Conservation (phyloP, 2,797 vertebrate species). For the Myoxocephalus aenaeus region DNA sequence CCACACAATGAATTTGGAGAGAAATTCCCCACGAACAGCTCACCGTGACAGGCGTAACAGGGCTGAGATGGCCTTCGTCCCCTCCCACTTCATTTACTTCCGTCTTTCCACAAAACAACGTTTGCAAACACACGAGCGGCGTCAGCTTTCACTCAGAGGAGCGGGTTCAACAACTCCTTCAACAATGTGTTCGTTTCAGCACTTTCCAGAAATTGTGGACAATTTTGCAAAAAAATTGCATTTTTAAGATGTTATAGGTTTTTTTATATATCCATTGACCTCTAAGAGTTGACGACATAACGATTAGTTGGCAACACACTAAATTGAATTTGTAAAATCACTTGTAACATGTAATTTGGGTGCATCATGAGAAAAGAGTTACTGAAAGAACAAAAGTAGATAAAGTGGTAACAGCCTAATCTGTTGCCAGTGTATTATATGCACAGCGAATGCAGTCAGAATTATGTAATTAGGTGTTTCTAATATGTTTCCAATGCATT, state of each 20-base stretch:
- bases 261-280: not conserved
- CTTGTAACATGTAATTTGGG: not conserved
- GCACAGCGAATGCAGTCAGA: not conserved
- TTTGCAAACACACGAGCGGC: constrained; percentile 39
- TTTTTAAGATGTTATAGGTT: not conserved
- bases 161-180: not conserved
- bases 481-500: not conserved
- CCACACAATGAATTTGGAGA: constrained; percentile 43
- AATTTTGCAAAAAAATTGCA: not conserved
- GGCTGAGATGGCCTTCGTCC: constrained; percentile 73
- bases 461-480: not conserved
- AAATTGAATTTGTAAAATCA: not conserved
- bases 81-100: constrained; percentile 82
- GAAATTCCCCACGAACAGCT: constrained; percentile 61
- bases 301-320: not conserved
- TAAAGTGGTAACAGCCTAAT: not conserved
- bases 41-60: constrained; percentile 72
- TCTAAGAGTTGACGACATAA: not conserved
- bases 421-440: not conserved
- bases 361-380: not conserved
- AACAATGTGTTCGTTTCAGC: not conserved
- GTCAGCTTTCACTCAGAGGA: constrained; percentile 53
- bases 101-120: constrained; percentile 66
- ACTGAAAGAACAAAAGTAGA: not conserved
- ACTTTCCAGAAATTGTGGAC: not conserved